Evolutionary conservation across 2,797 vertebrate species (phyloP).

Genomic region (Microhierax caerulescens): DNA sequence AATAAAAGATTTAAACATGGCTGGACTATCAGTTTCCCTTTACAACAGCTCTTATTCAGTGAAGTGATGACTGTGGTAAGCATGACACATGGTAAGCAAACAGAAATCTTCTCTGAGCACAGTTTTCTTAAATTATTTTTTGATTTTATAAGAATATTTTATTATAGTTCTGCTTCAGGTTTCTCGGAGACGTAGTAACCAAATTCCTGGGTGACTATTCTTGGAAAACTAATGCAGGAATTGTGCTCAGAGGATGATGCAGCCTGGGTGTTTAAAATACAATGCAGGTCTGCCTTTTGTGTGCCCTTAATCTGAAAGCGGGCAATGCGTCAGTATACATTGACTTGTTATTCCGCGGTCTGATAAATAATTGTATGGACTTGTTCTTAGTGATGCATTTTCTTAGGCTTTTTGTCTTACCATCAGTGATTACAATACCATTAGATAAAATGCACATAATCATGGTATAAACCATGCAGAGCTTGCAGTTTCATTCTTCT

Average conservation of each 20-base stretch:
- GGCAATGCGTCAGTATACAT: not conserved
- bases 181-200: not conserved
- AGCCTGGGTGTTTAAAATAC: slow-evolving; percentile 1
- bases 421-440: not conserved
- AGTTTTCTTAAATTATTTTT: not conserved
- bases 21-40: not conserved
- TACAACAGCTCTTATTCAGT: not conserved
- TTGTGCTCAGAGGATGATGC: not conserved
- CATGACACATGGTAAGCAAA: not conserved
- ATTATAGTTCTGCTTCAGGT: not conserved
- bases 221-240: not conserved
- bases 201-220: not conserved
- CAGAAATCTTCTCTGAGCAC: not conserved
- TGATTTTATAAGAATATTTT: not conserved
- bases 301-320: slow-evolving; percentile 19
- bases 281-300: slow-evolving; percentile 47
- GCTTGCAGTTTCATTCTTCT: slow-evolving; percentile 8
- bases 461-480: not conserved
- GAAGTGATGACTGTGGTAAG: not conserved
- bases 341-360: not conserved
- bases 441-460: not conserved
- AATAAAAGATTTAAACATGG: slow-evolving; percentile 8
- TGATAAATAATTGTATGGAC: not conserved
- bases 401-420: not conserved
- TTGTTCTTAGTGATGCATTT: not conserved